A percentile compares a stretch with the other conserved stretches of the same genome.
phyloP scores from a whole-genome alignment of 2,888 invertebrate genomes.

The Cataglyphis altisquamis region DNA sequence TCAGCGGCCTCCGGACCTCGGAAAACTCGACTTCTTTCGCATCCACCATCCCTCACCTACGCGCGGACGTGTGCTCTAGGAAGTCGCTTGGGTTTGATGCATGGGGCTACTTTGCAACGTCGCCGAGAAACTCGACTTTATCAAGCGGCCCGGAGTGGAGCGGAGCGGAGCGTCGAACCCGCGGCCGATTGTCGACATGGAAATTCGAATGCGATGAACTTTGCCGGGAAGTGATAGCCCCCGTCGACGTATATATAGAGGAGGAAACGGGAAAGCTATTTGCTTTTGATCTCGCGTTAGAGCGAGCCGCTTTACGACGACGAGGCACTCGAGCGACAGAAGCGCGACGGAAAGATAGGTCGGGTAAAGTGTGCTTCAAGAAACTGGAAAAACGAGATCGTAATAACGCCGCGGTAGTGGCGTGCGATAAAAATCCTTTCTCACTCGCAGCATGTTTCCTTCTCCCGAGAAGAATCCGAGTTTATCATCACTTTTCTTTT shows the following conservation, averaged over 20 bases:
- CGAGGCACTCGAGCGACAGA: conserved; percentile 30
- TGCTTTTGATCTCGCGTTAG: conserved; percentile 56
- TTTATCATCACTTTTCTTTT: conserved; percentile 28
- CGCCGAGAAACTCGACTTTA: conserved; percentile 54
- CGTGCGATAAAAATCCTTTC: conserved; percentile 47
- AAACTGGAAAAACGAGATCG: conserved; percentile 57
- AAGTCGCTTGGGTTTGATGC: conserved; percentile 50
- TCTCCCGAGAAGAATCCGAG: conserved; percentile 1
- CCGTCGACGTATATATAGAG: conserved; percentile 11
- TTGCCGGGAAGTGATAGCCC: conserved; percentile 39
- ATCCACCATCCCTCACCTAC: conserved; percentile 43
- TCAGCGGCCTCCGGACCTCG: conserved; percentile 27
- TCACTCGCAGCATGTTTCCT: conserved; percentile 18
- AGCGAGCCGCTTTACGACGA: conserved; percentile 47
- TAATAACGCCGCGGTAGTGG: conserved; percentile 50
- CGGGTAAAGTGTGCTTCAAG: conserved; percentile 48
- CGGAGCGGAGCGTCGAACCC: conserved; percentile 28
- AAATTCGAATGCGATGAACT: conserved; percentile 55
- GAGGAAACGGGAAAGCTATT: conserved; percentile 50
- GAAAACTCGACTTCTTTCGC: conserved; percentile 36
- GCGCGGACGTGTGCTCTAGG: conserved; percentile 30
- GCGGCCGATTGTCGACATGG: conserved; percentile 48
- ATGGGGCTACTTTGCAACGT: conserved; percentile 51
- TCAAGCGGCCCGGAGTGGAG: conserved; percentile 21
- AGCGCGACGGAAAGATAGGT: conserved; percentile 44